phyloP scores from a whole-genome alignment of 2,888 invertebrate species.

The Tachystola acroxantha region DNA sequence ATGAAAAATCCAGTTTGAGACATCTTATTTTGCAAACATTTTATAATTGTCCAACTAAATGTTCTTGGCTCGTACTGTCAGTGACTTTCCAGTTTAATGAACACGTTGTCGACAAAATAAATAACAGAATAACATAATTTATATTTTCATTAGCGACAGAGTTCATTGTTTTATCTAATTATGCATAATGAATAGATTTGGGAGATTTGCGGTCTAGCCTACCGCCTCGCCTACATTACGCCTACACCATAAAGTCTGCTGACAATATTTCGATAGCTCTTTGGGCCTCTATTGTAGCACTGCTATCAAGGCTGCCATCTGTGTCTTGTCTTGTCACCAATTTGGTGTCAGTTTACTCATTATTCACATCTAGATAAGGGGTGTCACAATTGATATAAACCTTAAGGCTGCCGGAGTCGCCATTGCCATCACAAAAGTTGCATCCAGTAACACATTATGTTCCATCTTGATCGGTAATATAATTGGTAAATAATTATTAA shows the following conservation, averaged over 20 bases:
- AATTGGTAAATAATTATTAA: too few relatives aligned
- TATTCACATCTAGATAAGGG: not conserved
- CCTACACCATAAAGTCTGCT: conserved; percentile 24
- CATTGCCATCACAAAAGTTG: too few relatives aligned
- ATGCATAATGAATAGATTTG: conserved; percentile 32
- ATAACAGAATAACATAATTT: not conserved
- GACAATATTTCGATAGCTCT: conserved; percentile 10
- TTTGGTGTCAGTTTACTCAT: not conserved
- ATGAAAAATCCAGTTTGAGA: too few relatives aligned
- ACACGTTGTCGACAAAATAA: not conserved
- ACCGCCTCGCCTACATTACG: conserved; percentile 40
- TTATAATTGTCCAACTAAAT: too few relatives aligned
- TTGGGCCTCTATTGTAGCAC: conserved; percentile 2
- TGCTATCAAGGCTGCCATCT: not conserved
- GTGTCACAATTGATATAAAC: too few relatives aligned
- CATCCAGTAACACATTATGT: too few relatives aligned
- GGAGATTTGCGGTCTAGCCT: conserved; percentile 24
- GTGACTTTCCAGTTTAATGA: too few relatives aligned
- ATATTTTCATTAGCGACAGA: conserved; percentile 12
- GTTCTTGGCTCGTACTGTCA: too few relatives aligned
- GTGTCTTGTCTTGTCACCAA: not conserved
- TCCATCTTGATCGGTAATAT: too few relatives aligned
- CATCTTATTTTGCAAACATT: too few relatives aligned
- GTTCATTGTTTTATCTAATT: conserved; percentile 42
- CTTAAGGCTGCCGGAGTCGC: too few relatives aligned